Evolutionary conservation across 2,797 vertebrate species (phyloP), one percentile per base, ranked within the genome.

Genomic region (Menidia menidia): DNA sequence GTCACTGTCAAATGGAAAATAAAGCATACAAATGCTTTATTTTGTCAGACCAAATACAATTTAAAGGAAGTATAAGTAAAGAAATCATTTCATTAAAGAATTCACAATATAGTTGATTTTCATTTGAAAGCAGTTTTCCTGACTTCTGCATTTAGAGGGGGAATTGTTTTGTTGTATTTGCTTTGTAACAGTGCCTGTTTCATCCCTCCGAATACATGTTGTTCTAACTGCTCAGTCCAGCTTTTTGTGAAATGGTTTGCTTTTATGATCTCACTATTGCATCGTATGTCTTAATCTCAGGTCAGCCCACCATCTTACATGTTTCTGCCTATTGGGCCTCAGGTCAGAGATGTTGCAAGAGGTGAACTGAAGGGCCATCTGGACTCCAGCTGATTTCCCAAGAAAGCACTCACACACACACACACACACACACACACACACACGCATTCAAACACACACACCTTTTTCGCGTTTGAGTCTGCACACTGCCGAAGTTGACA

Each of bases 331-430:
- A 75, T 90, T 62, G 53, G 44, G 67, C 12, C 0, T 61, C 64
- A 43, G 66, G 69, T 70, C 89, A 66, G 41, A 73, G 68, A 81
- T 70, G 73, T 75, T 12, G 41, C 35, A 10, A 69, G 35, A 74
- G 39, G 56, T 67, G 48, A 80, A 64, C 60, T 51, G 45, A 89
- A 91, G 87, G 86, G 81, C 90, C 96, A 97, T 96, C 92, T 97
- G 96, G 96, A 95, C 88, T 85, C 78, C 95, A 97, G 95, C 95
- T 95, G 95, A 96, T 91, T 89, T 74, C 53, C 78, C 64, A 41
- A 87, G 62, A 66, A 75, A 81, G 80, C 59, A 78, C 66, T 68
- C 85, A 78, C 74, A 81, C 64, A 25, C 25, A 25, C 25, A 25
- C 25, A 25, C 85, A 78, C 74, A 81, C 64, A 25, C 25, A 25